Evolutionary conservation across 2,888 invertebrate genomes (phyloP).

Genomic region (Cerastoderma edule): DNA sequence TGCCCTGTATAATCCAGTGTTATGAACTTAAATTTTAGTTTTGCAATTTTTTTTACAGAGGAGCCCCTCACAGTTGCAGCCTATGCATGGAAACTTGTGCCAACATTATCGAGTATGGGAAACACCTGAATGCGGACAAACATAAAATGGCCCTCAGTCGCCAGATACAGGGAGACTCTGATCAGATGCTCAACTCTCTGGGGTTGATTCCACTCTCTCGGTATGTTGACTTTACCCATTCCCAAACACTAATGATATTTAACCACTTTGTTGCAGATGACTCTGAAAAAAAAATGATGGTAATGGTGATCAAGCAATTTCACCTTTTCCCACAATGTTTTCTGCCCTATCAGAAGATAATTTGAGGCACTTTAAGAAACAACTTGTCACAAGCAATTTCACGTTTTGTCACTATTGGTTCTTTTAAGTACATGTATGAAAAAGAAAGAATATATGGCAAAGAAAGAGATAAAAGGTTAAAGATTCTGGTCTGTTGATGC

Average conservation of each 20-base stretch:
- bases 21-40: too few relatives aligned
- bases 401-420: too few relatives aligned
- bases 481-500: too few relatives aligned
- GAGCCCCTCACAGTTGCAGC: slow-evolving; percentile 69
- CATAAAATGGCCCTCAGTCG: slow-evolving; percentile 68
- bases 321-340: slow-evolving; percentile 11
- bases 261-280: not conserved
- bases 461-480: too few relatives aligned
- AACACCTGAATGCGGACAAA: slow-evolving; percentile 71
- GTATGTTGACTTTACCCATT: not conserved
- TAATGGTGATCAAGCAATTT: not conserved
- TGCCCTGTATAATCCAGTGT: too few relatives aligned
- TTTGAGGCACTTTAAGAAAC: too few relatives aligned
- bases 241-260: not conserved
- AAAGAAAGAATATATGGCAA: too few relatives aligned
- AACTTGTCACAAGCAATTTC: too few relatives aligned
- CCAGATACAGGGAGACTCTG: slow-evolving; percentile 35
- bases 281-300: not conserved
- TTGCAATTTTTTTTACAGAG: slow-evolving; percentile 60
- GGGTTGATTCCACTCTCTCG: slow-evolving; percentile 3
- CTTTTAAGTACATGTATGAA: too few relatives aligned
- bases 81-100: slow-evolving; percentile 69
- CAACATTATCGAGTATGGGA: slow-evolving; percentile 72
- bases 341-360: too few relatives aligned
- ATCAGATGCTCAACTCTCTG: slow-evolving; percentile 38